Percentiles rank a stretch among this genome's conserved stretches.
Conservation (phyloP, 2,797 vertebrate genomes). For the Hippocampus kuda region DNA sequence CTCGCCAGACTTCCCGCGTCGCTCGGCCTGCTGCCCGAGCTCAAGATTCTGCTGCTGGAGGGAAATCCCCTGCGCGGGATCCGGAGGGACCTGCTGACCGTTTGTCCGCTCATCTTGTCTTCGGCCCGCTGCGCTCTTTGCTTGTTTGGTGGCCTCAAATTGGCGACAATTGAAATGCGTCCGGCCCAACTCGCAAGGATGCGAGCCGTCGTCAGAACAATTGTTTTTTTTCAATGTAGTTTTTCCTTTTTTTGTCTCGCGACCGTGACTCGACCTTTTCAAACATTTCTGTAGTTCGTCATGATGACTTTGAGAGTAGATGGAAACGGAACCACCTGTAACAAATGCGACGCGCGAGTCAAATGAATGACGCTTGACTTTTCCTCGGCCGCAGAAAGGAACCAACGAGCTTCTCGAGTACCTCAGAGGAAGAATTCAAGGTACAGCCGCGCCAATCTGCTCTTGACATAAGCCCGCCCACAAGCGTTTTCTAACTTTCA, state of each 20-base stretch:
- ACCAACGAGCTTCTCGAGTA: slow-evolving; percentile 89
- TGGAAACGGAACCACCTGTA: too few relatives aligned
- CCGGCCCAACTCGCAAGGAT: too few relatives aligned
- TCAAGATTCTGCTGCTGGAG: slow-evolving; percentile 83
- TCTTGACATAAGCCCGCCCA: too few relatives aligned
- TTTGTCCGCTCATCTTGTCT: slow-evolving; percentile 47
- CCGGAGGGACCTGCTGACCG: slow-evolving; percentile 83
- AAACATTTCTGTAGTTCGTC: too few relatives aligned
- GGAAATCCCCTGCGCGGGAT: slow-evolving; percentile 89
- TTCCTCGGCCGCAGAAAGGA: slow-evolving; percentile 74
- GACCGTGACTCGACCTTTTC: too few relatives aligned
- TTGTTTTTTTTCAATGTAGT: too few relatives aligned
- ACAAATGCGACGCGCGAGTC: neutral
- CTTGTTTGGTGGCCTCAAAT: too few relatives aligned
- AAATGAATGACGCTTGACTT: neutral
- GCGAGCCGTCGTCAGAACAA: too few relatives aligned
- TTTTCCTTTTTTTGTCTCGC: too few relatives aligned
- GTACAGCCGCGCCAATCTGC: slow-evolving; percentile 48
- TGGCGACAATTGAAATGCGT: too few relatives aligned
- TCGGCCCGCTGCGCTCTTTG: neutral
- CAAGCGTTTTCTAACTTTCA: slow-evolving; percentile 29
- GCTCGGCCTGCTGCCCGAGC: slow-evolving; percentile 76
- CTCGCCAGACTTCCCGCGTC: slow-evolving; percentile 73
- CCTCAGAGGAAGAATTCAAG: slow-evolving; percentile 83
- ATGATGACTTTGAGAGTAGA: too few relatives aligned